These are phyloP conservation scores for Solea solea DNA, from an alignment of 2,113 vertebrate species.

Conservation along the genomic window DNA sequence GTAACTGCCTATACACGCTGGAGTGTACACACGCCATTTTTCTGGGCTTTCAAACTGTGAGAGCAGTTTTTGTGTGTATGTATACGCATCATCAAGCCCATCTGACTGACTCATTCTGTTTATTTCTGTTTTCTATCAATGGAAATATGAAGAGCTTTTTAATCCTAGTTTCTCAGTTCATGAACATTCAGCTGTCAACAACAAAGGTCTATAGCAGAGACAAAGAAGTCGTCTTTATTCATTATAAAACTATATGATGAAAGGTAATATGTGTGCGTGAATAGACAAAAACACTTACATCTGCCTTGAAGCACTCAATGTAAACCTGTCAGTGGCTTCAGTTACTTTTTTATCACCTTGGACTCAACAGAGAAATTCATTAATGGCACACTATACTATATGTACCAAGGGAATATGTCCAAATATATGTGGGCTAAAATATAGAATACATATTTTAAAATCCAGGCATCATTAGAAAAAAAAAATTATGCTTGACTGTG, in stretches of 20 bases:
- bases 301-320: background rate
- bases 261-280: background rate
- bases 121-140: slow-evolving; percentile 9
- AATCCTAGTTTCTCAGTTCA: background rate
- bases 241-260: background rate
- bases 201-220: background rate
- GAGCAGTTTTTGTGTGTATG: background rate
- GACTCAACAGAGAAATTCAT: background rate
- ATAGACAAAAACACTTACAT: background rate
- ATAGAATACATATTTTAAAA: background rate
- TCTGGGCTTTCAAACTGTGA: too few relatives aligned
- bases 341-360: background rate
- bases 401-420: too few relatives aligned
- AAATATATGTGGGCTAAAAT: too few relatives aligned
- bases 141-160: background rate
- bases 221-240: background rate
- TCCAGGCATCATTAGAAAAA: background rate
- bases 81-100: background rate
- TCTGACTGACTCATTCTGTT: background rate
- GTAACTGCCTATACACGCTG: too few relatives aligned
- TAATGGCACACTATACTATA: too few relatives aligned
- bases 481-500: background rate
- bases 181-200: background rate
- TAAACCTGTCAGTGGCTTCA: background rate
- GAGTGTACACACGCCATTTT: too few relatives aligned